Conservation (phyloP, 2,113 vertebrate species). For the Corythaeola cristata region DNA sequence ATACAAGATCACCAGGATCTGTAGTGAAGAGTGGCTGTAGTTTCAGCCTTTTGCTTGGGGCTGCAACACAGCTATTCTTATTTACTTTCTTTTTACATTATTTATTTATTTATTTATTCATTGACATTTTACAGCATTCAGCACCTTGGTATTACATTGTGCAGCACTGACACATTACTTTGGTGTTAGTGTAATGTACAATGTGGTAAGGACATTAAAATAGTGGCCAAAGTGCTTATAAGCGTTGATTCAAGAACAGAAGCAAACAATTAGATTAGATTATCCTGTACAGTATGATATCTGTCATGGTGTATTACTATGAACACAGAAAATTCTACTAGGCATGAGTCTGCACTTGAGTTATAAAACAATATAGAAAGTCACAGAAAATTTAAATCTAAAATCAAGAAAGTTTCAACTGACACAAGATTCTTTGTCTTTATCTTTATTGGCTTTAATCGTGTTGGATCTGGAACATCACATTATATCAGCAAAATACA, state of each 20-base stretch:
- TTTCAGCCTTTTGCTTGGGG: neutral
- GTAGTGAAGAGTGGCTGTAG: neutral
- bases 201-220: neutral
- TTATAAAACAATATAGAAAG: neutral
- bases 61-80: neutral
- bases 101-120: neutral
- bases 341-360: neutral
- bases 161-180: neutral
- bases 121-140: neutral
- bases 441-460: neutral
- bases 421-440: neutral
- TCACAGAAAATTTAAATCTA: neutral
- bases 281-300: neutral
- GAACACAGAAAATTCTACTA: neutral
- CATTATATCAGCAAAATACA: neutral
- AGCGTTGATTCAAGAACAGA: neutral
- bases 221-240: neutral
- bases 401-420: neutral
- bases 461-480: neutral
- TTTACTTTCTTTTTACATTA: neutral
- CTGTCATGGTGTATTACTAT: neutral
- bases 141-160: neutral
- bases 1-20: neutral
- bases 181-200: neutral
- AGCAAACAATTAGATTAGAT: neutral